These are phyloP conservation scores for Coregonus clupeaformis DNA, from an alignment of 2,113 vertebrate genomes.

Conservation along the genomic window DNA sequence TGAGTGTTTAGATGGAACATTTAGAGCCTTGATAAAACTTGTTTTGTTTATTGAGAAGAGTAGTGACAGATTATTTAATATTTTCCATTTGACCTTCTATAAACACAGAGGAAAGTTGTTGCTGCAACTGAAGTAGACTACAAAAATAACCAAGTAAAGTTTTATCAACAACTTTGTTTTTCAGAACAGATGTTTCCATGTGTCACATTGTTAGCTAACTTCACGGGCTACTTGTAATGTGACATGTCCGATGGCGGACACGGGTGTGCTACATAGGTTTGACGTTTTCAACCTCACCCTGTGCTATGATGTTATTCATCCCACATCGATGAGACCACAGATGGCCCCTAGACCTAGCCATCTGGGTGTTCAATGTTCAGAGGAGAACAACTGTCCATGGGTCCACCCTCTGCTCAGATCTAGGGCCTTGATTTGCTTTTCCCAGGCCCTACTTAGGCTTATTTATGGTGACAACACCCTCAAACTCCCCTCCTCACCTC, in stretches of 20 bases:
- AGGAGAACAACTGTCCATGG: constrained; percentile 46
- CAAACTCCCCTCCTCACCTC: neutral
- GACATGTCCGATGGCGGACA: too few relatives aligned
- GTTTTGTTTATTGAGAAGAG: too few relatives aligned
- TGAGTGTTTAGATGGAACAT: too few relatives aligned
- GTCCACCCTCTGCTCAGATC: constrained; percentile 38
- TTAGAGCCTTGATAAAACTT: too few relatives aligned
- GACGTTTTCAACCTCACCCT: neutral
- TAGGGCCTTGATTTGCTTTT: constrained; percentile 21
- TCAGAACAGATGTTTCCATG: too few relatives aligned
- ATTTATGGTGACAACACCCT: neutral
- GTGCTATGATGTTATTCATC: neutral
- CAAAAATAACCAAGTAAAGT: too few relatives aligned
- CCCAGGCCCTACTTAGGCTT: constrained; percentile 5
- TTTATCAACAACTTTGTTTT: neutral
- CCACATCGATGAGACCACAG: constrained; percentile 44
- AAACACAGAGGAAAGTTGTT: too few relatives aligned
- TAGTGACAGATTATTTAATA: too few relatives aligned
- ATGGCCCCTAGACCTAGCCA: constrained; percentile 57
- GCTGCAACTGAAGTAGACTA: too few relatives aligned
- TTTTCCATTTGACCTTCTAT: too few relatives aligned
- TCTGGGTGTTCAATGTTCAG: constrained; percentile 55
- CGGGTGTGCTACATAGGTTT: neutral
- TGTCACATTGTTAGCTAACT: too few relatives aligned
- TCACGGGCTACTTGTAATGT: too few relatives aligned